phyloP scores from a whole-genome alignment of 2,797 vertebrate species.

The Myiothlypis chrysogaster region DNA sequence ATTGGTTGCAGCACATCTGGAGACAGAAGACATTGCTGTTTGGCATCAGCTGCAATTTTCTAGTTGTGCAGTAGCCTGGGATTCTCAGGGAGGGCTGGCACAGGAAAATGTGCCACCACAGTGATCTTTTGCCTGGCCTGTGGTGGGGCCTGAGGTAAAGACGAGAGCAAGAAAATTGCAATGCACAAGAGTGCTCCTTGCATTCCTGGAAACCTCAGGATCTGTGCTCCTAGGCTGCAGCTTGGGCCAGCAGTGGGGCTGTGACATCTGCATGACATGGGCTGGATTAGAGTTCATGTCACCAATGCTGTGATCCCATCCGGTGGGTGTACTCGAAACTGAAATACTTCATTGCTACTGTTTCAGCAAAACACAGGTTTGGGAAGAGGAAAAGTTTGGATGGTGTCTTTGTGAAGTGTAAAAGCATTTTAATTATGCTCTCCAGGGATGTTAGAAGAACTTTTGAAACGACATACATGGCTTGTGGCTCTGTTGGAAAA shows the following conservation, averaged over 20 bases:
- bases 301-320: not conserved
- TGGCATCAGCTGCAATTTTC: not conserved
- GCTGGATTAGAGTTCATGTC: not conserved
- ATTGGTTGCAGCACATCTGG: not conserved
- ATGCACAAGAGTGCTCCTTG: accelerated
- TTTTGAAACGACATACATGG: accelerated
- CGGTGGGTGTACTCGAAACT: not conserved
- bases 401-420: not conserved
- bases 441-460: not conserved
- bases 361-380: not conserved
- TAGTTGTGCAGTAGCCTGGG: not conserved
- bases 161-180: not conserved
- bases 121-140: not conserved
- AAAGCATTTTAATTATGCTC: not conserved
- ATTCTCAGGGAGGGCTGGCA: not conserved
- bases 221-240: not conserved
- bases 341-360: not conserved
- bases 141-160: not conserved
- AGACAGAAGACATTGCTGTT: not conserved
- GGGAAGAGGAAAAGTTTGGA: not conserved
- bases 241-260: not conserved
- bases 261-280: not conserved
- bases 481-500: not conserved
- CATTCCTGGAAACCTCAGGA: not conserved
- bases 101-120: not conserved